These are phyloP conservation scores for Myotis vivesi DNA, from an alignment of 2,797 vertebrate species.

Conservation along the genomic window DNA sequence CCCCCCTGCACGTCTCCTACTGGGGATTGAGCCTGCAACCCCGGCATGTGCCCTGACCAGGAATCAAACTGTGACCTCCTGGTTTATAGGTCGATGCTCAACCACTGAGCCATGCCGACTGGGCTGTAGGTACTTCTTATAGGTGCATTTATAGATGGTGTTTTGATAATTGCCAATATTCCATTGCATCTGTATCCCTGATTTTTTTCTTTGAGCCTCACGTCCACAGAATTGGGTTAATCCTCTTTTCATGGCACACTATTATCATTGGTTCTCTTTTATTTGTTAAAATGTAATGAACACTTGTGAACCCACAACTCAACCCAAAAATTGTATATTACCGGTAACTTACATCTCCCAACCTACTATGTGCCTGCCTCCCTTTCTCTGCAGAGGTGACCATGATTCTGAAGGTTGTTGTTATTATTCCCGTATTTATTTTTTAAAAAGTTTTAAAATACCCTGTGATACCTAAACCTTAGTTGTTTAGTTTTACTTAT, in stretches of 20 bases:
- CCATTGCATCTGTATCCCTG: not conserved
- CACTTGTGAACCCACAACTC: not conserved
- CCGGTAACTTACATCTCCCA: not conserved
- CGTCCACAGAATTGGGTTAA: not conserved
- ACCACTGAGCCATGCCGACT: not conserved
- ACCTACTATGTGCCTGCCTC: not conserved
- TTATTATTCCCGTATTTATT: not conserved
- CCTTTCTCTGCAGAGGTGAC: not conserved
- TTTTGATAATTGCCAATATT: not conserved
- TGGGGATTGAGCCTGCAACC: too few relatives aligned
- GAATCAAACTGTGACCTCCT: too few relatives aligned
- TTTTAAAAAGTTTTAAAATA: not conserved
- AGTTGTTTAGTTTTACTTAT: conserved; percentile 6
- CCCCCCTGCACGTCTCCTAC: too few relatives aligned
- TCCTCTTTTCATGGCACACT: not conserved
- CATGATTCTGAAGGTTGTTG: not conserved
- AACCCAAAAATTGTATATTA: not conserved
- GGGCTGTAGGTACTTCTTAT: not conserved
- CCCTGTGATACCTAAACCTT: not conserved
- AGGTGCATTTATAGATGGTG: not conserved
- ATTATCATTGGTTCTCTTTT: not conserved
- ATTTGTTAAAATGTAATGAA: not conserved
- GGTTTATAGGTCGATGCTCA: too few relatives aligned
- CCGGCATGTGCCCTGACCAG: too few relatives aligned
- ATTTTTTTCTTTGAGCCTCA: not conserved